Evolutionary conservation across 2,113 vertebrate genomes (phyloP).

Genomic region (Pseudorasbora parva): DNA sequence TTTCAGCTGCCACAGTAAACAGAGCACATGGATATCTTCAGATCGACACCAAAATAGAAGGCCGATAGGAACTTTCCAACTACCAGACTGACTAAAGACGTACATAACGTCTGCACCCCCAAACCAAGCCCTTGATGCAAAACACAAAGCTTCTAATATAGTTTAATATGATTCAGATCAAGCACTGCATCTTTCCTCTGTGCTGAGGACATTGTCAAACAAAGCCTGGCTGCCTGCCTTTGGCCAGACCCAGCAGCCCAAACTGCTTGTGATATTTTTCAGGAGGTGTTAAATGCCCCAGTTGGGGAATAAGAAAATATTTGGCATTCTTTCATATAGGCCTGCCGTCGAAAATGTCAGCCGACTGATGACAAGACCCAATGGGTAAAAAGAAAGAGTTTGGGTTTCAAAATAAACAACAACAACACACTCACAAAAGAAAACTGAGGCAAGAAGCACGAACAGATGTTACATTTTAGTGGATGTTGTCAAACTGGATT

Average conservation of each 20-base stretch:
- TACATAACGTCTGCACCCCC: constrained; percentile 14
- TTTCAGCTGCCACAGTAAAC: constrained; percentile 35
- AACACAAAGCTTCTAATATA: constrained; percentile 37
- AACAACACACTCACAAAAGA: not conserved
- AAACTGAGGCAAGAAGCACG: not conserved
- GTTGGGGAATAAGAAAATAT: constrained; percentile 57
- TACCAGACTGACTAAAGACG: constrained; percentile 19
- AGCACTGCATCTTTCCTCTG: constrained; percentile 40
- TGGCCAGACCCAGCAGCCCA: constrained; percentile 35
- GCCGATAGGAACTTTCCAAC: constrained; percentile 24
- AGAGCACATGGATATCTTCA: constrained; percentile 27
- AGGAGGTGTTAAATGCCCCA: constrained; percentile 52
- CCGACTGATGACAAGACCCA: constrained; percentile 43
- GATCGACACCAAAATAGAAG: not conserved
- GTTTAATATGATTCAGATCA: constrained; percentile 53
- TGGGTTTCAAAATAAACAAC: constrained; percentile 31
- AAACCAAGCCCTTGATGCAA: constrained; percentile 26
- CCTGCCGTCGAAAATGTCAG: constrained; percentile 32
- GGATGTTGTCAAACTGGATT: not conserved
- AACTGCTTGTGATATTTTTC: constrained; percentile 42
- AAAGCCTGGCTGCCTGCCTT: constrained; percentile 46
- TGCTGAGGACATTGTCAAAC: constrained; percentile 44
- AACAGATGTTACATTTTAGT: constrained; percentile 5
- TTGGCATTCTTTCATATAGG: constrained; percentile 52
- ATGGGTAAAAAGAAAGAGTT: constrained; percentile 26